Evolutionary conservation across 1,140 invertebrate genomes (phyloP).

Genomic region (Nephila pilipes): DNA sequence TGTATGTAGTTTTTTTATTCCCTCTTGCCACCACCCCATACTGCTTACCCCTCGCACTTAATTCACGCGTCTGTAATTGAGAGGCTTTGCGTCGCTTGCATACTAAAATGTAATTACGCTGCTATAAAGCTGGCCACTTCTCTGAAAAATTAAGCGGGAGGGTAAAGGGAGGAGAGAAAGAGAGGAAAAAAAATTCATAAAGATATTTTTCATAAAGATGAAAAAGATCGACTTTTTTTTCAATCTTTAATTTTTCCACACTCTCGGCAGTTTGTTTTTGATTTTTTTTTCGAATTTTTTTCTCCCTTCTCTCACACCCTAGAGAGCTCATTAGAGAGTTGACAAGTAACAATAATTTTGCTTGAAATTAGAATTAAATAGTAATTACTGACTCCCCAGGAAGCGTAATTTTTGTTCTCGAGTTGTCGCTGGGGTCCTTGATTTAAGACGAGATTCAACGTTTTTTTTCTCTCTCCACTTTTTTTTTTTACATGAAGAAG

Average conservation of each 20-base stretch:
- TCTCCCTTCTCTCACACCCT: background rate
- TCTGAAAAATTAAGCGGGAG: conserved; percentile 59
- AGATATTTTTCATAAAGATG: conserved; percentile 76
- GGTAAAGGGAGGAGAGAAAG: background rate
- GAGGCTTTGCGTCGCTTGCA: conserved; percentile 63
- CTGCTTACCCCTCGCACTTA: conserved; percentile 18
- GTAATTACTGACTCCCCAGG: conserved; percentile 75
- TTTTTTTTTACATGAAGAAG: background rate
- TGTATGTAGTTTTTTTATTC: conserved; percentile 53
- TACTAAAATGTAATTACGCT: conserved; percentile 75
- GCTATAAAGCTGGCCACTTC: conserved; percentile 73
- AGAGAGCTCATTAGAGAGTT: conserved; percentile 71
- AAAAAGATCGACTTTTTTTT: conserved; percentile 67
- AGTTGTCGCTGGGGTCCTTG: conserved; percentile 57
- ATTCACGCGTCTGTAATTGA: conserved; percentile 74
- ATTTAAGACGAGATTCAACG: conserved; percentile 67
- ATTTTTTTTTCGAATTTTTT: conserved; percentile 64
- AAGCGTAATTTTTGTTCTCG: conserved; percentile 67
- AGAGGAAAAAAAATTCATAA: conserved; percentile 60
- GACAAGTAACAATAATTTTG: conserved; percentile 77
- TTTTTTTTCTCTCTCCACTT: conserved; percentile 11
- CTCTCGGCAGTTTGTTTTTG: conserved; percentile 28
- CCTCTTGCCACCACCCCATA: background rate
- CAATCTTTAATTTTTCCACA: conserved; percentile 51
- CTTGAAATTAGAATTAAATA: conserved; percentile 77